phyloP scores from a whole-genome alignment of 2,113 vertebrate genomes.

The Monopterus albus region DNA sequence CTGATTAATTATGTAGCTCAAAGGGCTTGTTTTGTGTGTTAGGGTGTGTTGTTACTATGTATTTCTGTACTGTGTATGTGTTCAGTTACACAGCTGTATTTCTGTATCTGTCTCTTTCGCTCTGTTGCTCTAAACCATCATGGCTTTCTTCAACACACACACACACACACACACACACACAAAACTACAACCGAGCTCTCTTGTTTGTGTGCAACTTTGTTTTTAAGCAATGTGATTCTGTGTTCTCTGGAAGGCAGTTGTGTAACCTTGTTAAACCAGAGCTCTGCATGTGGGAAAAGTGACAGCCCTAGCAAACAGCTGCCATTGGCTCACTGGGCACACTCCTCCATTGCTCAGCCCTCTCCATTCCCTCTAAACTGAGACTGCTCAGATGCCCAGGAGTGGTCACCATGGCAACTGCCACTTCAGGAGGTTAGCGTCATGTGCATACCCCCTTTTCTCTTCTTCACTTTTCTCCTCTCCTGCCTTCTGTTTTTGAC shows the following conservation, averaged over 20 bases:
- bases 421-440: conserved; percentile 51
- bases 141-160: neutral
- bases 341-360: conserved; percentile 65
- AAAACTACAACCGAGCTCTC: neutral
- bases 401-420: conserved; percentile 82
- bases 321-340: conserved; percentile 78
- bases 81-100: conserved; percentile 14
- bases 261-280: conserved; percentile 70
- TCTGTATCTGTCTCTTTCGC: neutral
- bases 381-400: conserved; percentile 75
- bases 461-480: conserved; percentile 3
- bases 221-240: conserved; percentile 36
- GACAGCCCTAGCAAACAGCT: conserved; percentile 40
- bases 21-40: conserved; percentile 22
- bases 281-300: conserved; percentile 72
- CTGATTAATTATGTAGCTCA: conserved; percentile 46
- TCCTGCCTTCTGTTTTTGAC: conserved; percentile 1
- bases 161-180: neutral
- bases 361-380: conserved; percentile 51
- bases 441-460: conserved; percentile 51
- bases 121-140: neutral
- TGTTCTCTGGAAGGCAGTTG: conserved; percentile 62
- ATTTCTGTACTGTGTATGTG: neutral
- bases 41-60: conserved; percentile 21
- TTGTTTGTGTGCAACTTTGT: conserved; percentile 34